Base-by-base conservation (phyloP, 92 coral and sea anemone species). In the Palythoa grandis region DNA sequence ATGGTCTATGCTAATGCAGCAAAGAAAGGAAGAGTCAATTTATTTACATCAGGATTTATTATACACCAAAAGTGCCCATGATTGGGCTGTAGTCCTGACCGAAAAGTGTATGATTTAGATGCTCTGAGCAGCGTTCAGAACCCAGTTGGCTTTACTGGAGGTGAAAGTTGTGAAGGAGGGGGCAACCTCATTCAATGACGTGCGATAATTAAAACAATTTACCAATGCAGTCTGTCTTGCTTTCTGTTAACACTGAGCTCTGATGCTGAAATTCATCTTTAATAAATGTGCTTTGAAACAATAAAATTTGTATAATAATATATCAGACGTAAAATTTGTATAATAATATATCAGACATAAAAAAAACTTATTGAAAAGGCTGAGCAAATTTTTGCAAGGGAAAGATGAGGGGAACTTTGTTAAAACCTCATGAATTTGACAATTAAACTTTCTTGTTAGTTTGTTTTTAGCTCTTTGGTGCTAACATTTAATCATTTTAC, bases 51-150 rank as follows among this genome's bases (percentile, higher is more conserved):
- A 17, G 89, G 92, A 7, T 25, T 89, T 4, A 70, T 89, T 5
- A 89, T 89, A 12, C 39, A 74, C 48, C 92, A 89, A 7, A 89
- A 89, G 65, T 90, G 92, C 40, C 95, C 93, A 74, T 92, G 93
- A 88, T 72, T 92, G 17, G 93, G 95, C 11, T 92, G 89, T 48
- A 77, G 79, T 65, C 91, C 95, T 7, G 91, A 90, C 88, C 29
- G 88, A 14, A 89, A 77, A 38, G 92, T 89, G 23, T 89, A 89
- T 85, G 89, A 89, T 60, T 22, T 89, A 7, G 89, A 89, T 19
- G 86, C 86, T 16, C 24, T 29, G 5, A 53, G 11, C 17, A 71
- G 47, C 56, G 72, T 74, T 15, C 52, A 70, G 12, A 76, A 68
- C 50, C 92, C 86, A 16, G 84, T 89, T 85, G 91, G 91, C 6